Conservation (phyloP, 2,797 vertebrate species). For the Neosilurus hyrtlii region DNA sequence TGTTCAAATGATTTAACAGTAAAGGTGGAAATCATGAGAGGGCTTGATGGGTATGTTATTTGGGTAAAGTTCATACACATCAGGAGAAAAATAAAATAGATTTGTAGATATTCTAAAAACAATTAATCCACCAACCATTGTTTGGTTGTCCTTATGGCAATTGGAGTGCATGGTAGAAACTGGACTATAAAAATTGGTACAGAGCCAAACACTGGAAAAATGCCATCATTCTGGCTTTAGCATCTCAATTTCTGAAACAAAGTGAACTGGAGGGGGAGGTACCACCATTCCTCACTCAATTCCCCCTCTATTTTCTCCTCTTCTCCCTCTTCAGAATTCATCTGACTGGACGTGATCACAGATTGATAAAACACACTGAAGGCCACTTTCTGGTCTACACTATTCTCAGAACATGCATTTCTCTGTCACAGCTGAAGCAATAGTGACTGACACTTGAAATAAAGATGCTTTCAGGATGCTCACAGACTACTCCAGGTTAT, state of each 20-base stretch:
- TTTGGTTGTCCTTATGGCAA: background rate
- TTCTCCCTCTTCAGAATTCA: slow-evolving; percentile 21
- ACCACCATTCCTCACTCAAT: background rate
- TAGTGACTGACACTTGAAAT: slow-evolving; percentile 42
- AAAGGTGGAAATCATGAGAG: slow-evolving; percentile 61
- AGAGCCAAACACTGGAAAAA: background rate
- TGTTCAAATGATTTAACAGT: slow-evolving; percentile 73
- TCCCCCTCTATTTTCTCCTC: background rate
- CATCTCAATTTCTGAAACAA: slow-evolving; percentile 30
- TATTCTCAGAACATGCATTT: slow-evolving; percentile 32
- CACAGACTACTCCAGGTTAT: slow-evolving; percentile 39
- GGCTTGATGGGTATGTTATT: slow-evolving; percentile 38
- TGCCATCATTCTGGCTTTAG: slow-evolving; percentile 13
- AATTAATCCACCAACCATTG: background rate
- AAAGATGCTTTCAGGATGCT: slow-evolving; percentile 38
- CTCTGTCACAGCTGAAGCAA: slow-evolving; percentile 2
- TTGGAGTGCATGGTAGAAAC: slow-evolving; percentile 8
- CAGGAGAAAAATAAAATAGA: background rate
- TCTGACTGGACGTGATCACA: slow-evolving; percentile 34
- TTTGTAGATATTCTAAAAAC: background rate
- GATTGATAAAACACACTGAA: slow-evolving; percentile 25
- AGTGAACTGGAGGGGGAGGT: background rate
- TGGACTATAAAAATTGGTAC: slow-evolving; percentile 5
- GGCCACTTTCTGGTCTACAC: slow-evolving; percentile 30
- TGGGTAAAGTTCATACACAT: slow-evolving; percentile 5